Evolutionary conservation across 2,797 vertebrate genomes (phyloP).

Genomic region (Ciconia nigra): DNA sequence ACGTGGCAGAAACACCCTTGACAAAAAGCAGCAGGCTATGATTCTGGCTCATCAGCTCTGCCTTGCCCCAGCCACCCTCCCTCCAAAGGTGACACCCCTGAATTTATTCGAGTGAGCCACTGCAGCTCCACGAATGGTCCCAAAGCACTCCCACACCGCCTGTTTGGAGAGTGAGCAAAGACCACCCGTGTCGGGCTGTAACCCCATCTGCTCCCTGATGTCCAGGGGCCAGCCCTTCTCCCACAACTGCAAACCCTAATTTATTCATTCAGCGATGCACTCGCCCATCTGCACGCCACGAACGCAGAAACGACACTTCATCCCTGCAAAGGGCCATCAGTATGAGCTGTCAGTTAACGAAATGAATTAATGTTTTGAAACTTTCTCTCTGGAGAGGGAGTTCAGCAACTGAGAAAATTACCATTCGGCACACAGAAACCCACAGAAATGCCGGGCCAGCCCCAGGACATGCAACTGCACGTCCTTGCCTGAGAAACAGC

Average conservation of each 20-base stretch:
- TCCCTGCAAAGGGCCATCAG: rapidly evolving
- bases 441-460: background rate
- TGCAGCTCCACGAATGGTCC: background rate
- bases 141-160: background rate
- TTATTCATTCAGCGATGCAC: background rate
- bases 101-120: background rate
- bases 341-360: rapidly evolving
- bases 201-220: background rate
- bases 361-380: background rate
- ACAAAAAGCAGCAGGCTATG: background rate
- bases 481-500: background rate
- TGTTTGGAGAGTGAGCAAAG: too few species aligned
- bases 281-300: background rate
- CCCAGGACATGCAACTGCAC: rapidly evolving
- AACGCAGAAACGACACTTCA: background rate
- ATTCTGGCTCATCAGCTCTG: background rate
- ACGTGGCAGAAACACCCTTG: background rate
- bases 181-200: background rate
- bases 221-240: background rate
- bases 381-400: background rate
- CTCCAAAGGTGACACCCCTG: background rate
- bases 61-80: background rate
- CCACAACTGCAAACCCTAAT: background rate
- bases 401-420: background rate
- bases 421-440: background rate